Percentiles rank a stretch among this genome's conserved stretches.
Conservation (phyloP, 2,888 invertebrate genomes). For the Periphyllus acericola region DNA sequence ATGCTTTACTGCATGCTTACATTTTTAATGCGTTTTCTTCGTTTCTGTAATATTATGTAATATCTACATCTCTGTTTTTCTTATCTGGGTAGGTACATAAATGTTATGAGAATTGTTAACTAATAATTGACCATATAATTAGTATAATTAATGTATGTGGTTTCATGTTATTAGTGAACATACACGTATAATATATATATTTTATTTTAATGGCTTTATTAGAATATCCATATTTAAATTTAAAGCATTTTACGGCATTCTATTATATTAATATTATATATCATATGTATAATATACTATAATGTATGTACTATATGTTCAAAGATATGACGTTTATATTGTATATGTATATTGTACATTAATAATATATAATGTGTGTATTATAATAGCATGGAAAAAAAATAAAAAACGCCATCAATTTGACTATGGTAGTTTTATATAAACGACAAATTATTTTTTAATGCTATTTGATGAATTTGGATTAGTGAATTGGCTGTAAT, state of each 20-base stretch:
- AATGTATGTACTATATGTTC: too few relatives aligned
- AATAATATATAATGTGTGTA: not conserved
- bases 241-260: not conserved
- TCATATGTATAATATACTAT: too few relatives aligned
- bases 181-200: not conserved
- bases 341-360: not conserved
- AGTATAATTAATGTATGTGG: slow-evolving; percentile 1
- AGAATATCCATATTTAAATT: not conserved
- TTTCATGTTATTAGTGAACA: not conserved
- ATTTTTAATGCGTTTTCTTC: not conserved
- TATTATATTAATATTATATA: too few relatives aligned
- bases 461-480: not conserved
- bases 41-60: not conserved
- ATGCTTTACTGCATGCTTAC: not conserved
- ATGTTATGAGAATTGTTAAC: not conserved
- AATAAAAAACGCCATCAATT: slow-evolving; percentile 25
- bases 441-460: slow-evolving; percentile 10
- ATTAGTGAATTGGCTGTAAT: not conserved
- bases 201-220: not conserved
- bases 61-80: slow-evolving; percentile 6
- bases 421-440: not conserved
- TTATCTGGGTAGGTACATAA: not conserved
- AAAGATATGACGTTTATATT: not conserved
- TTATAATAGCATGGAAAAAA: not conserved
- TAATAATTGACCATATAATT: slow-evolving; percentile 15